Conservation (phyloP, 1,140 invertebrate species). For the Lanistes nyassanus region DNA sequence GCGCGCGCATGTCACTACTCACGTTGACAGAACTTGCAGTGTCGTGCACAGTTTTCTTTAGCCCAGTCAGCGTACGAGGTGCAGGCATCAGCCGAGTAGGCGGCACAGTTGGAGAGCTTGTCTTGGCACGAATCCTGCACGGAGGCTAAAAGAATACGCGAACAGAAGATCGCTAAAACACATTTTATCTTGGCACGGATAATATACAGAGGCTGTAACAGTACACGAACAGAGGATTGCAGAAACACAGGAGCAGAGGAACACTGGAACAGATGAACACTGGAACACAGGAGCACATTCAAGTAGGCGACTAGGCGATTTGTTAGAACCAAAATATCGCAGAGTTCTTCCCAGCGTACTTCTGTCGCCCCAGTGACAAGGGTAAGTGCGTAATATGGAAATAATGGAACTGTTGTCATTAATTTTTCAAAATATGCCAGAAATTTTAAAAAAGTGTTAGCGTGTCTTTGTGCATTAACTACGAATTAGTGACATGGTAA, state of each 20-base stretch:
- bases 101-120: conserved; percentile 27
- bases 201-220: neutral
- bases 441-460: too few species aligned
- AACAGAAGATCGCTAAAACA: neutral
- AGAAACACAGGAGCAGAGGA: neutral
- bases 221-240: neutral
- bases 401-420: too few species aligned
- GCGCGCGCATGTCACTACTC: neutral
- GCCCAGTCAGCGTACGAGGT: conserved; percentile 44
- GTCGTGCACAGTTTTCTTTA: conserved; percentile 43
- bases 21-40: conserved; percentile 46
- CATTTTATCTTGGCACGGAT: neutral
- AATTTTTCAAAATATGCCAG: too few species aligned
- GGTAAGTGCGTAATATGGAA: too few species aligned
- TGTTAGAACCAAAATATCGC: too few species aligned
- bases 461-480: too few species aligned
- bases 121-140: conserved; percentile 9
- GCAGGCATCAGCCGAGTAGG: conserved; percentile 43
- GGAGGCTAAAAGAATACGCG: conserved; percentile 14
- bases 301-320: too few species aligned
- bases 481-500: too few species aligned
- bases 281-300: too few species aligned
- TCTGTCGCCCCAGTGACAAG: too few species aligned
- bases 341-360: too few species aligned
- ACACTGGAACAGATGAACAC: neutral